These are phyloP conservation scores for Sussaba pulchella DNA, from an alignment of 2,888 invertebrate genomes.

Conservation along the genomic window DNA sequence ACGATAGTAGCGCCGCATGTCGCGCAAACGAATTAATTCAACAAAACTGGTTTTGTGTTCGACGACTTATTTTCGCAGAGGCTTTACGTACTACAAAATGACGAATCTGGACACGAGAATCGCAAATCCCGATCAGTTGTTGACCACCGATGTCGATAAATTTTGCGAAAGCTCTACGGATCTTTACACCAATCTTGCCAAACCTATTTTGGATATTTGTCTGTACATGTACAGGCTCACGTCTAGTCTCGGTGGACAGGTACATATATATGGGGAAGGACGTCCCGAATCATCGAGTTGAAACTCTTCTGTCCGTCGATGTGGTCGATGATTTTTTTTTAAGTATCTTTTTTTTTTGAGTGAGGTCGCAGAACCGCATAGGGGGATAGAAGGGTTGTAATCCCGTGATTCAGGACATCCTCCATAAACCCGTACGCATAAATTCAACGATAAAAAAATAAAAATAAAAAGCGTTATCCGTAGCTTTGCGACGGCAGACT, in stretches of 20 bases:
- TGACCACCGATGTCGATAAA: conserved; percentile 98
- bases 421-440: too few species aligned
- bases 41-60: conserved; percentile 37
- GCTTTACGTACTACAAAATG: conserved; percentile 98
- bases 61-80: conserved; percentile 86
- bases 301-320: too few species aligned
- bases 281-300: too few species aligned
- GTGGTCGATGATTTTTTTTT: too few species aligned
- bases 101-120: conserved; percentile 97
- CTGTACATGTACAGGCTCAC: conserved; percentile 97
- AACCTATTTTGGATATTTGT: conserved; percentile 97
- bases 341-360: too few species aligned
- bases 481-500: background rate
- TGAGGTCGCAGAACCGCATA: too few species aligned
- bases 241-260: conserved; percentile 93
- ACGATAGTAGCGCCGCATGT: conserved; percentile 8
- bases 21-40: conserved; percentile 3
- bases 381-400: too few species aligned
- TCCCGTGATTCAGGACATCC: too few species aligned
- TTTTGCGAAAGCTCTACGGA: conserved; percentile 98
- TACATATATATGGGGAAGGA: too few species aligned
- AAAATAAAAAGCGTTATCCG: background rate
- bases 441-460: too few species aligned
- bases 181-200: conserved; percentile 97
- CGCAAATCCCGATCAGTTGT: conserved; percentile 97